These are phyloP conservation scores for Ambastaia sidthimunki DNA, from an alignment of 2,797 vertebrate genomes.

Conservation along the genomic window DNA sequence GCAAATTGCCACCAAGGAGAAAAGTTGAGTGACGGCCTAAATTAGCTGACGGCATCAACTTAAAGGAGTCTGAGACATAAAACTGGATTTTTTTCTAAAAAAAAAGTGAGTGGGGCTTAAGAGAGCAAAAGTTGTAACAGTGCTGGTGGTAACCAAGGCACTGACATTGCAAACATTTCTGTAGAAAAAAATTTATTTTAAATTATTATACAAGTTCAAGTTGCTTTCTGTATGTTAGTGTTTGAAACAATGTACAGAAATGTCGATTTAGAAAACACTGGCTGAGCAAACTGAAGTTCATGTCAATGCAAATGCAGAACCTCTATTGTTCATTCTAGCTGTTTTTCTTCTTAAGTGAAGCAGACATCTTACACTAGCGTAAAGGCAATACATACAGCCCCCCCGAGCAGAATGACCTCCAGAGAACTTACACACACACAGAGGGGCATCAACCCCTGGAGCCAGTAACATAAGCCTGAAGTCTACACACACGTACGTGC, in stretches of 20 bases:
- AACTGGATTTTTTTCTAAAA: neutral
- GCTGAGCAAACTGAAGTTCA: slow-evolving; percentile 14
- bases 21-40: slow-evolving; percentile 25
- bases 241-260: neutral
- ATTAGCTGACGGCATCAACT: slow-evolving; percentile 22
- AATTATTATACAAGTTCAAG: too few relatives aligned
- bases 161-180: neutral
- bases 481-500: slow-evolving; percentile 33
- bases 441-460: slow-evolving; percentile 20
- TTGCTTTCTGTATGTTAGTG: neutral
- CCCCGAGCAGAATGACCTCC: slow-evolving; percentile 12
- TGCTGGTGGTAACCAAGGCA: too few relatives aligned
- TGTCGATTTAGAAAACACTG: slow-evolving; percentile 33
- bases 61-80: slow-evolving; percentile 7
- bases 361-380: slow-evolving; percentile 5
- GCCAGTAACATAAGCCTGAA: slow-evolving; percentile 33
- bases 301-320: slow-evolving; percentile 19
- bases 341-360: slow-evolving; percentile 11
- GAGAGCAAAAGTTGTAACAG: too few relatives aligned
- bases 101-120: neutral
- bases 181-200: too few relatives aligned
- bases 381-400: slow-evolving; percentile 20
- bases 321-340: slow-evolving; percentile 12
- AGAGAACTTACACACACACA: slow-evolving; percentile 10
- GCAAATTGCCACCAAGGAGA: slow-evolving; percentile 27